A percentile compares a stretch with the other conserved stretches of the same genome.
Conservation (phyloP, 2,113 vertebrate species). For the Donacobius atricapilla region DNA sequence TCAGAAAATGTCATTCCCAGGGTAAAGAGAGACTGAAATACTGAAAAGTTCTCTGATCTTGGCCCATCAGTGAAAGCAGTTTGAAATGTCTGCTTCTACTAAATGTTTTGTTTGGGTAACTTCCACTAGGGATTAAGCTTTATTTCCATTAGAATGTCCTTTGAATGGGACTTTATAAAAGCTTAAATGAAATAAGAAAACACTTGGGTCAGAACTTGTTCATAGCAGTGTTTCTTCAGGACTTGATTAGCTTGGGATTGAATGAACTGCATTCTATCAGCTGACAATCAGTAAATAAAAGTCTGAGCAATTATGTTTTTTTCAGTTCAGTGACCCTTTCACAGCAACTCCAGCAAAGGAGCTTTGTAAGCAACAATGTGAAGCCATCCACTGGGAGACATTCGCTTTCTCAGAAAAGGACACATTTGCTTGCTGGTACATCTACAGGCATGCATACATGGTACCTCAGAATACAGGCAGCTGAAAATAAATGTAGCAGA, state of each 20-base stretch:
- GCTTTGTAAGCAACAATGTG: background rate
- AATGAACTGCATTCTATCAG: constrained; percentile 3
- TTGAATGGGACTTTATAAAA: constrained; percentile 27
- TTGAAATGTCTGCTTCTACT: constrained; percentile 9
- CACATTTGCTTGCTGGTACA: background rate
- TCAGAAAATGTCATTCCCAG: constrained; percentile 1
- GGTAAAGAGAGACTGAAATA: constrained; percentile 13
- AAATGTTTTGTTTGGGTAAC: constrained; percentile 47
- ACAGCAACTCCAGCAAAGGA: background rate
- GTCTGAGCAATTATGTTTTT: background rate
- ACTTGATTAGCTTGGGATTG: background rate
- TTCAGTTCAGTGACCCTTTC: background rate
- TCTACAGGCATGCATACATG: rapidly evolving
- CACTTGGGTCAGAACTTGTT: constrained; percentile 1
- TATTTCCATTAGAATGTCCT: constrained; percentile 50
- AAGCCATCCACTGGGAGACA: background rate
- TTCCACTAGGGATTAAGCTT: constrained; percentile 42
- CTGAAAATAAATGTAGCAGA: background rate
- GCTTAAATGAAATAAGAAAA: constrained; percentile 36
- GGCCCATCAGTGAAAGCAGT: constrained; percentile 7
- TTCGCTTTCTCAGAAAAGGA: background rate
- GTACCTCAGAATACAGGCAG: background rate
- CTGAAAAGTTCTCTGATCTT: constrained; percentile 30
- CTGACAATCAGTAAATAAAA: constrained; percentile 1
- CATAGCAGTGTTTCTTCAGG: background rate